phyloP scores from a whole-genome alignment of 2,113 vertebrate genomes.

The Daphoenositta chrysoptera region DNA sequence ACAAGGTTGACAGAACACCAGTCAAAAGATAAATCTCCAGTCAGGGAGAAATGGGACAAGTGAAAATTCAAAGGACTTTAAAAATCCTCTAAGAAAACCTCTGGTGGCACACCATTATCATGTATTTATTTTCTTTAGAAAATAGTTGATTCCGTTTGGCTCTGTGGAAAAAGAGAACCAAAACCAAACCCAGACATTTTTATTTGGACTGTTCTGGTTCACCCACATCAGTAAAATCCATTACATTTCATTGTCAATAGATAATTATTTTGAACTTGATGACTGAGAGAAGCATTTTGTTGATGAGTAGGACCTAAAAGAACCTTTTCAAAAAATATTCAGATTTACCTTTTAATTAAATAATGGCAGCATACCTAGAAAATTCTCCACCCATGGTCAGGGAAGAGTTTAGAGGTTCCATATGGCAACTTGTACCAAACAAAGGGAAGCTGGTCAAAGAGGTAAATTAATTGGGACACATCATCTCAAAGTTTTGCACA shows the following conservation, averaged over 20 bases:
- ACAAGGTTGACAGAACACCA: neutral
- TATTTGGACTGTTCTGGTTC: neutral
- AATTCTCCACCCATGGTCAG: constrained; percentile 32
- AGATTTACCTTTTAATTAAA: constrained; percentile 38
- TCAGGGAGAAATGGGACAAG: neutral
- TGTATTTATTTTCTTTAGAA: neutral
- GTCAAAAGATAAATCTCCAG: neutral
- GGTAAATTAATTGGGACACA: constrained; percentile 75
- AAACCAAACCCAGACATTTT: neutral
- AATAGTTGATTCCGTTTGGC: neutral
- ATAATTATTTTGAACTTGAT: neutral
- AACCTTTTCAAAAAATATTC: constrained; percentile 9
- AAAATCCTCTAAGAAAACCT: neutral
- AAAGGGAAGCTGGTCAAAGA: constrained; percentile 70
- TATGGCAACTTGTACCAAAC: constrained; percentile 81
- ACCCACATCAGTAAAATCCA: neutral
- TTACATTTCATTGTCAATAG: neutral
- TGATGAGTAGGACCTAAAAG: constrained; percentile 19
- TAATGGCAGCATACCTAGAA: neutral
- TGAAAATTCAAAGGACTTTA: neutral
- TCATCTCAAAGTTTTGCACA: constrained; percentile 71
- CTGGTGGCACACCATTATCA: neutral
- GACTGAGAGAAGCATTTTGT: neutral
- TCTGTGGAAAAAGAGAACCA: neutral
- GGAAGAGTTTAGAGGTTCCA: constrained; percentile 85